Base-by-base conservation (phyloP, 2,113 vertebrate species). In the Istiophorus platypterus region DNA sequence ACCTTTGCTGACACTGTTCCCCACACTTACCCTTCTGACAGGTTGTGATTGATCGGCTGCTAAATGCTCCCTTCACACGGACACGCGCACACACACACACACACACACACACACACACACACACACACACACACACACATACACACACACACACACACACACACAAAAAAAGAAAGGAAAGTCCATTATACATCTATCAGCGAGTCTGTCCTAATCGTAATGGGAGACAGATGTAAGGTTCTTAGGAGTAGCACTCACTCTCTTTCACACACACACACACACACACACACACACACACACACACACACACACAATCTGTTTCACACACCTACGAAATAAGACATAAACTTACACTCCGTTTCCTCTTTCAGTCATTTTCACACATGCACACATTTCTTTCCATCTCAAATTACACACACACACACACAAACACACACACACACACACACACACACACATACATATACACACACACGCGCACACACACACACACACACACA, bases 31-130 rank as follows among this genome's bases (percentile, higher is more conserved):
- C 82, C 82, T 73, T 84, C 78, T 90, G 92, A 87, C 91, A 92
- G 82, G 80, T 57, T 0, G 29, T 92, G 91, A 93, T 92, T 85
- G 91, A 93, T 92, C 84, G 87, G 85, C 88, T 91, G 85, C 78
- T 87, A 89, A 92, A 87, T 82, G 81, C 73, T 82, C 49, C 88
- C 52, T 85, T 79, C 86, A 88, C 84, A 91, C 84, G 81, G 51
- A 42, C 31, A 18, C 31, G 29, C 37, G 17, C 20, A 17, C 63
- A 29, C 65, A 63, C 49, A 31, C 39, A 47, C 49, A 29, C 74
- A 63, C 59, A 61, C 84, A 89, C 81, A 89, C 83, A 81, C 61
- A 57, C 62, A 64, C 39, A 42, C 37, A 64, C 75, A 75, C 47
- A 63, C 64, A 80, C 74, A 73, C 70, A 69, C 41, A 78, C 71